phyloP scores from a whole-genome alignment of 1,140 invertebrate genomes.

The Drosophila dunni region DNA sequence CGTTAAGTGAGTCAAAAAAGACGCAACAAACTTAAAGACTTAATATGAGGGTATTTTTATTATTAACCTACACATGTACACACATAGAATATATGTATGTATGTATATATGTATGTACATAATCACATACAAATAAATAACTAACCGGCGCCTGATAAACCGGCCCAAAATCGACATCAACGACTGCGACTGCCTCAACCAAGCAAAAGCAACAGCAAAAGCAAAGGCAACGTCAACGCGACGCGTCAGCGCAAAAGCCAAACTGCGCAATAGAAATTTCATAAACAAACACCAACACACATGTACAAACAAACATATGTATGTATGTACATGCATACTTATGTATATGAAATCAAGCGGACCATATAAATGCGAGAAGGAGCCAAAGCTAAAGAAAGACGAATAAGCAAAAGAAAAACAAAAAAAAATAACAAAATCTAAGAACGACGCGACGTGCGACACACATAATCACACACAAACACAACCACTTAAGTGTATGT shows the following conservation, averaged over 20 bases:
- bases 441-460: slow-evolving; percentile 35
- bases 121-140: slow-evolving; percentile 29
- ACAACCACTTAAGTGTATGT: background rate
- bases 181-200: slow-evolving; percentile 46
- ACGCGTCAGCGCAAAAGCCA: slow-evolving; percentile 52
- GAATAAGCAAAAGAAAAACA: slow-evolving; percentile 17
- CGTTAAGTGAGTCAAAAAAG: background rate
- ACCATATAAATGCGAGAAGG: slow-evolving; percentile 52
- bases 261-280: slow-evolving; percentile 81
- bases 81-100: background rate
- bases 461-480: slow-evolving; percentile 10
- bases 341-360: slow-evolving; percentile 20
- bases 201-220: slow-evolving; percentile 12
- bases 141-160: slow-evolving; percentile 79
- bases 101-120: background rate
- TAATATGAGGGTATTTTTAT: background rate
- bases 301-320: background rate
- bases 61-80: slow-evolving; percentile 2
- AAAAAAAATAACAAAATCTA: slow-evolving; percentile 24
- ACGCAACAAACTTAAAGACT: background rate
- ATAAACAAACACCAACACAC: slow-evolving; percentile 66
- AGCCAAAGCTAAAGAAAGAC: slow-evolving; percentile 52
- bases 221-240: background rate
- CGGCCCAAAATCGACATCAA: slow-evolving; percentile 60
- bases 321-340: background rate